phyloP scores from a whole-genome alignment of 2,888 invertebrate genomes.

The Zhuqinia jingwanae region DNA sequence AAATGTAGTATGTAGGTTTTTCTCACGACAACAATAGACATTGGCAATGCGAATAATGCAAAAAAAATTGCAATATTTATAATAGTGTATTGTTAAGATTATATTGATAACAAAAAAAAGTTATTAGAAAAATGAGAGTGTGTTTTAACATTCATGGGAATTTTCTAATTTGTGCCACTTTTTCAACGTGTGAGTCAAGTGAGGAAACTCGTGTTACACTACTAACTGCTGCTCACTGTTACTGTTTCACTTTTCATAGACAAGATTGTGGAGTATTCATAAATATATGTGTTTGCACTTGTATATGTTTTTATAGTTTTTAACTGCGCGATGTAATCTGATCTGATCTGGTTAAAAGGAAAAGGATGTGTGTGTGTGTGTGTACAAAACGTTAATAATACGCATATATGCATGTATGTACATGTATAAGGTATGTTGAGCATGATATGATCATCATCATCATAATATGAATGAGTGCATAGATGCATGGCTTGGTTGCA shows the following conservation, averaged over 20 bases:
- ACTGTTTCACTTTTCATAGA: constrained; percentile 65
- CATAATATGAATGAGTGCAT: constrained; percentile 47
- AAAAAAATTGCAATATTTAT: constrained; percentile 30
- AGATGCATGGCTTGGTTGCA: constrained; percentile 42
- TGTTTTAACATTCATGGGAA: constrained; percentile 58
- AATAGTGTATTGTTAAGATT: constrained; percentile 20
- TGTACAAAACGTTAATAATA: not conserved
- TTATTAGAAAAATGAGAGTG: not conserved
- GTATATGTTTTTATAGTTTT: not conserved
- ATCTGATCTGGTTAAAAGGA: constrained; percentile 65
- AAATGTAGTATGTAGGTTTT: constrained; percentile 66
- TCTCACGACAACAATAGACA: constrained; percentile 67
- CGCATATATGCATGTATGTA: not conserved
- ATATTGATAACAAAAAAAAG: constrained; percentile 1
- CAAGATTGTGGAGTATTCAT: not conserved
- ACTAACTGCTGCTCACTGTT: constrained; percentile 39
- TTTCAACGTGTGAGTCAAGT: constrained; percentile 17
- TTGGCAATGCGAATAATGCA: constrained; percentile 54
- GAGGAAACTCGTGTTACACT: constrained; percentile 43
- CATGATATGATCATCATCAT: too few species aligned
- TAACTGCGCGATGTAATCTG: constrained; percentile 16
- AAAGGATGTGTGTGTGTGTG: constrained; percentile 51
- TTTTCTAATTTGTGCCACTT: constrained; percentile 69
- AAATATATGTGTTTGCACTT: not conserved
- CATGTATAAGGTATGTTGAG: too few species aligned